Percentiles rank a stretch among this genome's conserved stretches.
phyloP scores from a whole-genome alignment of 2,113 vertebrate genomes.

The Panthera tigris region DNA sequence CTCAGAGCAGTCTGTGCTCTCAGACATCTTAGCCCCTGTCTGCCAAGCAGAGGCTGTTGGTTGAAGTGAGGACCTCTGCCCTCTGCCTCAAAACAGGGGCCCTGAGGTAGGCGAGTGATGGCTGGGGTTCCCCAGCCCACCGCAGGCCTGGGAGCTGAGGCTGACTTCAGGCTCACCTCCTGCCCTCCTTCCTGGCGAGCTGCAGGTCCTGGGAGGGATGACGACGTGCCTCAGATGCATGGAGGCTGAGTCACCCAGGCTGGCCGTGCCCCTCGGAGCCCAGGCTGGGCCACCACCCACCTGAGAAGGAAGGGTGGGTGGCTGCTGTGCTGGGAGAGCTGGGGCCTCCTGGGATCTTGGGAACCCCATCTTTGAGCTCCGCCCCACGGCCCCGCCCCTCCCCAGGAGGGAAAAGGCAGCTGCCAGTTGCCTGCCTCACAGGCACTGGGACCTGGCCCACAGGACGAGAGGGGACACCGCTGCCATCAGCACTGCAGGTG shows the following conservation, averaged over 20 bases:
- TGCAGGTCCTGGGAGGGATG: neutral
- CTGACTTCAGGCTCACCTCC: neutral
- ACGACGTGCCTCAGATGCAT: neutral
- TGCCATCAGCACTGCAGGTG: conserved; percentile 11
- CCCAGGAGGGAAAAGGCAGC: conserved; percentile 60
- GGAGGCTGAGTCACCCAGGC: conserved; percentile 39
- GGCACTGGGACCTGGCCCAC: neutral
- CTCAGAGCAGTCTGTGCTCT: neutral
- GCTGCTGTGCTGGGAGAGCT: neutral
- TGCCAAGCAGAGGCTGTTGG: neutral
- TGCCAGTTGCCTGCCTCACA: neutral
- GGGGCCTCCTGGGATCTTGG: neutral
- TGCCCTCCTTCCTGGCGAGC: neutral
- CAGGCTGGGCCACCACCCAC: neutral
- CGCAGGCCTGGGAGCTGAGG: neutral
- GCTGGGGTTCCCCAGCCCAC: neutral
- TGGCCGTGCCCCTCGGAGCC: neutral
- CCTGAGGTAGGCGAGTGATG: neutral
- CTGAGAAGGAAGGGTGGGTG: conserved; percentile 4
- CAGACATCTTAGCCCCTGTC: no score
- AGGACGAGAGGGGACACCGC: neutral
- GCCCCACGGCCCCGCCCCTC: conserved; percentile 61
- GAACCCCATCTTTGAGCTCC: conserved; percentile 50
- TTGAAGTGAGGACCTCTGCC: neutral
- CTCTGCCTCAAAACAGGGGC: neutral